These are phyloP conservation scores for Drosophila tanythrix DNA, from an alignment of 2,888 invertebrate genomes.

Conservation along the genomic window DNA sequence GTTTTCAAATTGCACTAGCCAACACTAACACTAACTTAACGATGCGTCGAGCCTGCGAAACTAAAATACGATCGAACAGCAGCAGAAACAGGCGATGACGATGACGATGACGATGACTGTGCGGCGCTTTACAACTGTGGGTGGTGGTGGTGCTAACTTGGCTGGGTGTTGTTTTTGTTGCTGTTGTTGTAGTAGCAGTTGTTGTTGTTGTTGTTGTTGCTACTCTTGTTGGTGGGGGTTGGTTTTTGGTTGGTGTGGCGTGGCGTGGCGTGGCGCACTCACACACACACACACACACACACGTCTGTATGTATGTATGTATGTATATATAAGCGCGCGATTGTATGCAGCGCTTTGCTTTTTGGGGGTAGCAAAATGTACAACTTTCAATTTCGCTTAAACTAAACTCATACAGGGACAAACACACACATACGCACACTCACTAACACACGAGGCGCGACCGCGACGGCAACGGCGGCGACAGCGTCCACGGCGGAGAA, in stretches of 20 bases:
- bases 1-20: slow-evolving; percentile 49
- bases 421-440: slow-evolving; percentile 25
- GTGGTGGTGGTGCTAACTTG: slow-evolving; percentile 73
- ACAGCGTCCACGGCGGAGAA: slow-evolving; percentile 47
- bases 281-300: slow-evolving; percentile 36
- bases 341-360: slow-evolving; percentile 80
- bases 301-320: slow-evolving; percentile 1
- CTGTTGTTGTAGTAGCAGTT: slow-evolving; percentile 38
- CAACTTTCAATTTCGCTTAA: slow-evolving; percentile 79
- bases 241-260: slow-evolving; percentile 70
- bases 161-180: slow-evolving; percentile 57
- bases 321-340: slow-evolving; percentile 67
- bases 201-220: slow-evolving; percentile 45
- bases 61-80: slow-evolving; percentile 50
- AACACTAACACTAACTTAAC: slow-evolving; percentile 45
- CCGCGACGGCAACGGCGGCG: slow-evolving; percentile 51
- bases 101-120: slow-evolving; percentile 60
- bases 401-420: slow-evolving; percentile 66
- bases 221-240: slow-evolving; percentile 75
- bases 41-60: slow-evolving; percentile 46
- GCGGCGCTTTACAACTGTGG: slow-evolving; percentile 64
- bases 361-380: slow-evolving; percentile 79
- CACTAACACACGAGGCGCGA: slow-evolving; percentile 42
- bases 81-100: slow-evolving; percentile 60
- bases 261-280: slow-evolving; percentile 52